Conservation (phyloP, 2,113 vertebrate species). For the Rhombomys opimus region DNA sequence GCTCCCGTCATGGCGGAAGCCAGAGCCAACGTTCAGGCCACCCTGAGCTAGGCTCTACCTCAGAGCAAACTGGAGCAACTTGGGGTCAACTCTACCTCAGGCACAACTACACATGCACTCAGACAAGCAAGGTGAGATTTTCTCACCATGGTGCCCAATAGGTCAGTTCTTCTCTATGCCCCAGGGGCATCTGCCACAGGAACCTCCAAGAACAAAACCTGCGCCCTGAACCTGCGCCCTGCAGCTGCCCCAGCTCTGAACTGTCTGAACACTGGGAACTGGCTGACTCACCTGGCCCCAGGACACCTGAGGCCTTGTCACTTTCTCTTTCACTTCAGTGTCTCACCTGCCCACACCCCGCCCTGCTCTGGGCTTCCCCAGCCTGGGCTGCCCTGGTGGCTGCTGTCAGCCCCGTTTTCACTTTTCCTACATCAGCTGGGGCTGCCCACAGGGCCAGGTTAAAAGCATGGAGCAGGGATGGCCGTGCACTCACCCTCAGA, state of each 20-base stretch:
- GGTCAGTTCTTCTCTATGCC: background rate
- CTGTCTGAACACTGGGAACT: no score
- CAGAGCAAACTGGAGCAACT: no score
- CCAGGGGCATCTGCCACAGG: background rate
- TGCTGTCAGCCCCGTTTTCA: conserved; percentile 24
- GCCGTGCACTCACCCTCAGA: fast-evolving
- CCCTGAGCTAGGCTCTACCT: background rate
- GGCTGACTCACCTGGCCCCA: background rate
- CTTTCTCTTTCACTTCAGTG: conserved; percentile 8
- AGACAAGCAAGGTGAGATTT: no score
- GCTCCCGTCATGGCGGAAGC: background rate
- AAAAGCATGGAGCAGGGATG: conserved; percentile 53
- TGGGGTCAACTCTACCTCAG: background rate
- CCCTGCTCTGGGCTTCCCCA: conserved; percentile 16
- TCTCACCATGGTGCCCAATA: background rate
- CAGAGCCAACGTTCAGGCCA: background rate
- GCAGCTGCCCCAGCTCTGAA: background rate
- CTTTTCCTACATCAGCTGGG: conserved; percentile 68
- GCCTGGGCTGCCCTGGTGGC: background rate
- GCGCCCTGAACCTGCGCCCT: background rate
- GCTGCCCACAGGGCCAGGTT: background rate
- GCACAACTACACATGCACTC: background rate
- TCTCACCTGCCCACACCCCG: background rate
- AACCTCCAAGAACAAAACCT: background rate
- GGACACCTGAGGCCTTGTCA: fast-evolving